Evolutionary conservation across 2,888 invertebrate genomes (phyloP), one percentile per base, ranked within the genome.

Genomic region (Leptura quadrifasciata): DNA sequence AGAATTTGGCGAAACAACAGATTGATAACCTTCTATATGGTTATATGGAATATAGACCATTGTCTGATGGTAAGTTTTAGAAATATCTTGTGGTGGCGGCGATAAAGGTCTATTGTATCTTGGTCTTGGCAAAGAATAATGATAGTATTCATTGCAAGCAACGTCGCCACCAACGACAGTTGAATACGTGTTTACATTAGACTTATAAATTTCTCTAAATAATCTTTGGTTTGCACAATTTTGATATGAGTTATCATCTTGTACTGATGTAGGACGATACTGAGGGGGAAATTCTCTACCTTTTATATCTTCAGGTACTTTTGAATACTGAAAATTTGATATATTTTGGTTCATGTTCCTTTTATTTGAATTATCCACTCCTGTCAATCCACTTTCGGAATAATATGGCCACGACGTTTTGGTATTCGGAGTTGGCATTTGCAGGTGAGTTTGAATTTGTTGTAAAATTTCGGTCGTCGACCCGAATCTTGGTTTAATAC

Each of bases 401-500:
- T 93, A 93, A 84, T 94, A 93, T 0, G 93, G 93, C 93, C 94
- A 93, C 15, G 93, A 91, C 79, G 92, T 91, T 81, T 89, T 89
- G 47, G 88, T 85, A 55, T 84, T 84, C 24, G 88, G 90, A 65
- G 85, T 90, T 67, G 93, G 93, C 85, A 94, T 89, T 72, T 89
- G 87, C 73, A 89, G 84, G 82, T 95, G 94, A 73, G 93, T 93
- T 86, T 95, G 95, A 91, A 96, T 94, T 87, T 96, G 96, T 83
- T 95, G 94, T 0, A 96, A 90, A 55, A 96, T 95, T 84, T 95
- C 95, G 78, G 94, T 95, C 5, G 93, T 94, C 0, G 95, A 94
- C 12, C 95, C 95, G 79, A 96, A 94, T 80, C 95, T 93, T n/a
- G 96, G 95, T 86, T 96, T 96, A 79, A 97, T 96, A 0, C 97